Evolutionary conservation across 2,888 invertebrate genomes (phyloP), one percentile per base, ranked within the genome.

Genomic region (Pseudococcus viburni): DNA sequence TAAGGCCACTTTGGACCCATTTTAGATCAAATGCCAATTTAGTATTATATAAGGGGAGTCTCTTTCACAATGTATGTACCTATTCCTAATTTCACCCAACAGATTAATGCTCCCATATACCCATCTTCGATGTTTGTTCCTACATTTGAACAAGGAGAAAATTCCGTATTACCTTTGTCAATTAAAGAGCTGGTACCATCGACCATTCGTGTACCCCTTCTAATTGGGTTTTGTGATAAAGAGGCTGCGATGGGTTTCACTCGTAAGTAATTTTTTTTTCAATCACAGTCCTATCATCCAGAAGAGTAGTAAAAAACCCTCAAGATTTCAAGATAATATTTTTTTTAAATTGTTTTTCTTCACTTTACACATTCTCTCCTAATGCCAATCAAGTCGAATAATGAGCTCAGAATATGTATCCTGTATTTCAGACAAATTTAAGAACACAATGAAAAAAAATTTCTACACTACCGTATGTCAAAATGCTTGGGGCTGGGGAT

Each of bases 191-290:
- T 33, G 8, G 7, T 7, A 15, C 12, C 11, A 33, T 33, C n/a
- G 1, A 33, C 73, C 0, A 1, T 12, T 73, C 26, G 33, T 26
- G 11, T 73, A 33, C 73, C 73, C 4, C 26, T 73, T 11, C 1
- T 73, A 0, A 73, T 73, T 73, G 73, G 73, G 6, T 73, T 73
- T 33, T 73, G 73, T 17, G 33, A 73, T 15, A 73, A 73, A 12
- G 73, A 73, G 15, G 73, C 73, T 12, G 73, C 33, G 3, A 73
- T 73, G 26, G 33, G 33, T 12, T 73, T 73, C 15, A 11, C 15
- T 33, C 73, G 73, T 73, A 33, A 73, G 73, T 22, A n/a, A 55
- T n/a, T n/a, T 55, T n/a, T n/a, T n/a, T 5, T 55, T 17, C 55
- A 12, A 48, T 48, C 39, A 39, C 3, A 39, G 9, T 48, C 9